A percentile compares a stretch with the other conserved stretches of the same genome.
Evolutionary conservation across 2,797 vertebrate species (phyloP).

Genomic region (Sparus aurata): DNA sequence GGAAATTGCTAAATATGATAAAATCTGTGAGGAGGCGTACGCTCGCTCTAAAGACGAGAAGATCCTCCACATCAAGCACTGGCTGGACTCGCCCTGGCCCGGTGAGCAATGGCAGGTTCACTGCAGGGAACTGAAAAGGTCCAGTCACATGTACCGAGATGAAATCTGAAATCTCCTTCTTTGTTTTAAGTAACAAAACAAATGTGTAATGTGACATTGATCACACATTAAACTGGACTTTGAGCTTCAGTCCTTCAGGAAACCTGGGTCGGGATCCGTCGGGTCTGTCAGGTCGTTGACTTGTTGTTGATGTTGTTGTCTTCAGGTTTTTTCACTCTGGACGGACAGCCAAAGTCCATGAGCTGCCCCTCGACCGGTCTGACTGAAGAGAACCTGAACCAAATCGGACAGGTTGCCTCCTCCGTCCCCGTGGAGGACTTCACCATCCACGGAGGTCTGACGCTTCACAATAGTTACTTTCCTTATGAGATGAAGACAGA

Average conservation of each 20-base stretch:
- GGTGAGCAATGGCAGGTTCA: conserved; percentile 76
- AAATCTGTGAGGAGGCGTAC: conserved; percentile 93
- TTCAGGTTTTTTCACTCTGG: conserved; percentile 95
- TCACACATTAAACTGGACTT: too few species aligned
- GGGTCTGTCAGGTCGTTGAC: too few species aligned
- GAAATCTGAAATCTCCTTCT: too few species aligned
- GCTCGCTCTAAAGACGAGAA: conserved; percentile 95
- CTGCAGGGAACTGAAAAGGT: too few species aligned
- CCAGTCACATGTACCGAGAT: too few species aligned
- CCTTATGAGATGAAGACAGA: neutral
- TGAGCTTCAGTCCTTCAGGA: too few species aligned
- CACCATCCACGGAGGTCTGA: conserved; percentile 95
- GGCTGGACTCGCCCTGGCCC: conserved; percentile 97
- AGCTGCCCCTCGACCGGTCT: conserved; percentile 93
- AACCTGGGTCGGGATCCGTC: too few species aligned
- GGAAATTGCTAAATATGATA: conserved; percentile 94
- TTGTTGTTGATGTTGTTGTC: conserved; percentile 1
- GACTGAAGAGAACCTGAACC: conserved; percentile 87
- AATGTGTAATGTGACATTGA: too few species aligned
- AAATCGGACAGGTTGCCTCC: conserved; percentile 93
- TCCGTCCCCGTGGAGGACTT: conserved; percentile 96
- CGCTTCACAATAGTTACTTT: too few species aligned
- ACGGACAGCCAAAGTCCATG: conserved; percentile 95
- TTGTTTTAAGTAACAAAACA: too few species aligned
- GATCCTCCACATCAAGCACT: conserved; percentile 95